Base-by-base conservation (phyloP, 2,888 invertebrate genomes). In the Busseola fusca region DNA sequence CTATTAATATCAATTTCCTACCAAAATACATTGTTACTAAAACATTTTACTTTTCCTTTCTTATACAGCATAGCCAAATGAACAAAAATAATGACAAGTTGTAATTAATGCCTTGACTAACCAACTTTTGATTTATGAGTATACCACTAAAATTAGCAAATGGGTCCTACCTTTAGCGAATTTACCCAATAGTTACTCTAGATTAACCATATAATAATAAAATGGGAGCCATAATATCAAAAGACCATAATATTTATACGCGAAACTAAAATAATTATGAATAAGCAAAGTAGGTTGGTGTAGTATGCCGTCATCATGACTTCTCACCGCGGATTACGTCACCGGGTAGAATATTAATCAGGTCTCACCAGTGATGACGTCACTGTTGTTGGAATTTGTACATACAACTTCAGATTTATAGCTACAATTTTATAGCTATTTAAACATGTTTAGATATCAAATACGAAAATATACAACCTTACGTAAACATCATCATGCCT, bases 271-370 rank as follows among this genome's bases (percentile, higher is more conserved):
- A 78, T 82, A 59, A 67, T 73, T 74, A 78, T 74, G 72, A 85
- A 76, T 83, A 81, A 81, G 70, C 76, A 67, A 81, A 62, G 58
- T 73, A 72, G 67, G 72, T 84, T 64, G 58, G 65, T 77, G 70
- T 62, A 72, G 80, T 74, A 92, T 94, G 92, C 91, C 94, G 94
- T 94, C 94, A 94, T 87, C 88, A 81, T 80, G 86, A 86, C 89
- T 88, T 87, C 87, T 87, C 86, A 88, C 87, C 84, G 86, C 84
- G 74, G 85, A 88, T 94, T 93, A 93, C 94, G 94, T 95, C 94
- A 95, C 88, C 90, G 86, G 76, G 73, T 82, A 74, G 87, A 90
- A 91, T 91, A 89, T 84, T 88, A 91, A 90, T 88, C 86, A 87
- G 85, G 86, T 85, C 82, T 84, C 80, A 85, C 77, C 77, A 74